phyloP scores from a whole-genome alignment of 2,888 invertebrate genomes.

The Horisme vitalbata region DNA sequence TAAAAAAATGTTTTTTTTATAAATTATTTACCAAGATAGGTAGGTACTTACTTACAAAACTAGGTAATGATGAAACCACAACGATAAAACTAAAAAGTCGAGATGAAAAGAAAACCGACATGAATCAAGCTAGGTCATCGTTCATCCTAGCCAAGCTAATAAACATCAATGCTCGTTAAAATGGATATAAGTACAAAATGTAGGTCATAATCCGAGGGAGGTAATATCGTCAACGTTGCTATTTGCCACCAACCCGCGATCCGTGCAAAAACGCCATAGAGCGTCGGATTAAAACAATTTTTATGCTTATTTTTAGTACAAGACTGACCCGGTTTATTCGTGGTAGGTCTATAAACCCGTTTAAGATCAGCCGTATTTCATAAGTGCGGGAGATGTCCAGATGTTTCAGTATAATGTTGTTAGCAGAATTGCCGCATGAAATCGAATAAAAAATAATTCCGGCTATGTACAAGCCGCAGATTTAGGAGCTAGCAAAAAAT shows the following conservation, averaged over 20 bases:
- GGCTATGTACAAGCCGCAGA: not conserved
- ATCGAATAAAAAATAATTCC: not conserved
- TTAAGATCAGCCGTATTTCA: constrained; percentile 46
- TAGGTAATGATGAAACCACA: no score
- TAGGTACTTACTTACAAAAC: no score
- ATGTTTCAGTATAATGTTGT: constrained; percentile 39
- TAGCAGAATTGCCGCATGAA: constrained; percentile 13
- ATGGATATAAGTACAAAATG: constrained; percentile 41
- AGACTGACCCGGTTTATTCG: constrained; percentile 53
- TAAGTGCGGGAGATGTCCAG: constrained; percentile 54
- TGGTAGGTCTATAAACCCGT: constrained; percentile 56
- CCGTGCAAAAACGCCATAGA: constrained; percentile 54
- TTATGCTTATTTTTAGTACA: constrained; percentile 60
- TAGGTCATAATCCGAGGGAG: constrained; percentile 55
- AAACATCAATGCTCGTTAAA: constrained; percentile 42
- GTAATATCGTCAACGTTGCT: constrained; percentile 43
- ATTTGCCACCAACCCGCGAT: constrained; percentile 38
- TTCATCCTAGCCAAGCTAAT: constrained; percentile 30
- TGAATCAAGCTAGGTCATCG: constrained; percentile 7
- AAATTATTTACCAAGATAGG: no score
- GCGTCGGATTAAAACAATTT: constrained; percentile 51
- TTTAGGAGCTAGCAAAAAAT: not conserved
- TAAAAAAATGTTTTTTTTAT: no score
- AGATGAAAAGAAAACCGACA: constrained; percentile 6
- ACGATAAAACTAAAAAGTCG: no score